Base-by-base conservation (phyloP, 2,113 vertebrate species). In the Callaeas wilsoni region DNA sequence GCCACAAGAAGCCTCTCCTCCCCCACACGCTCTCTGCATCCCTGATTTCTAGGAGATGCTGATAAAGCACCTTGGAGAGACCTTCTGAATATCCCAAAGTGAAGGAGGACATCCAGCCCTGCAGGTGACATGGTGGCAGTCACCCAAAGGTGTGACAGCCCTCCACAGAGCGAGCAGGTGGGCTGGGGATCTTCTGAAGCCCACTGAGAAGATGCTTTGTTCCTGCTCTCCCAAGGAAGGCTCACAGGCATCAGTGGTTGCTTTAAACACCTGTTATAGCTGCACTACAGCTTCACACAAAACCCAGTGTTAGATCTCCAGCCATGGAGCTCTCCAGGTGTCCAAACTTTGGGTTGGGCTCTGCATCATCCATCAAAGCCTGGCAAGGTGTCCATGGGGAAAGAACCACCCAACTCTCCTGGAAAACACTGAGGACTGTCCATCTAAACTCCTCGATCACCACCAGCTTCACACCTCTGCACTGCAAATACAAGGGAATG, bases 251-350 rank as follows among this genome's bases (percentile, higher is more conserved):
- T 13, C 76, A 55, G 15, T 0, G 5, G 12, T 17, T 41, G 49
- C 67, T 88, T 26, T 52, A n/a, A 57, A 78, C 47, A 67, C 0
- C 70, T 79, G 42, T 4, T 41, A 13, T 0, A 81, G 69, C 73
- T 41, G 32, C n/a, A 29, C 42, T 49, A 42, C n/a, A 46, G 7
- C 55, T 71, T 23, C 56, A 56, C 2, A 4, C 20, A 77, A 74
- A 69, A 46, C 6, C 20, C 33, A 21, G 33, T 4, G 37, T 11
- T 8, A 3, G 27, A 57, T 25, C 77, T 70, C 60, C 69, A 73
- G 32, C 9, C 37, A 12, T 0, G 0, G 49, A n/a, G 62, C 49
- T 41, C 42, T 49, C 44, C 0, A 0, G 10, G 42, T 6, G 23
- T 13, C n/a, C 46, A 41, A 53, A 27, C 46, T 46, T 50, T 49